A percentile compares a stretch with the other conserved stretches of the same genome.
These are phyloP conservation scores for Panthera leo DNA, from an alignment of 2,113 vertebrate genomes.

Conservation along the genomic window DNA sequence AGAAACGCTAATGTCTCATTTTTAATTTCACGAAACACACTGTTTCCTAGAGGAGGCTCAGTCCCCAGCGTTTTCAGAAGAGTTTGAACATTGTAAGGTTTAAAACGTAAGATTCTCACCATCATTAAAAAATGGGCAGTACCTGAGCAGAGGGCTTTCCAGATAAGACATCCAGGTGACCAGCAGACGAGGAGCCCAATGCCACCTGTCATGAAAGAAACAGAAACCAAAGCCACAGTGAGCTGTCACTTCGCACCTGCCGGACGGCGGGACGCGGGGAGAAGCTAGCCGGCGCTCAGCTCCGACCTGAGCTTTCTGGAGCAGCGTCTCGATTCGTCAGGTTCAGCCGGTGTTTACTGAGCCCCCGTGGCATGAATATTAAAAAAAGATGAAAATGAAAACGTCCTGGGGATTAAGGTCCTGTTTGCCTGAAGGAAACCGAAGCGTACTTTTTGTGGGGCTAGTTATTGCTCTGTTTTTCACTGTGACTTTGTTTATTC, in stretches of 20 bases:
- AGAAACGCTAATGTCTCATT: not conserved
- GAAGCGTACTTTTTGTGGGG: not conserved
- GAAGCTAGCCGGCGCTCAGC: fast-evolving
- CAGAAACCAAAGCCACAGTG: fast-evolving
- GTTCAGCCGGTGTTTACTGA: not conserved
- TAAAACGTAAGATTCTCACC: not conserved
- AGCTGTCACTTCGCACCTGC: fast-evolving
- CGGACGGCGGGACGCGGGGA: not conserved
- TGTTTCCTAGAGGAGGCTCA: not conserved
- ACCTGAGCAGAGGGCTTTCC: not conserved
- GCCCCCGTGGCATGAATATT: not conserved
- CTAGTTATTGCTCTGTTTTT: not conserved
- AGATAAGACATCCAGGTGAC: not conserved
- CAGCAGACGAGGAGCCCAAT: not conserved
- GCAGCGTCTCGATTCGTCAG: not conserved
- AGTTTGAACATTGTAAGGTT: not conserved
- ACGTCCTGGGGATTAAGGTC: not conserved
- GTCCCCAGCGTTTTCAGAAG: not conserved
- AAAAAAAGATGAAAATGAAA: not conserved
- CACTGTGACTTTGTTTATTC: not conserved
- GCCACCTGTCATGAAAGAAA: not conserved
- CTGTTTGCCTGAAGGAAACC: not conserved
- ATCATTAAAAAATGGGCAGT: not conserved
- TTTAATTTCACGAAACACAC: not conserved
- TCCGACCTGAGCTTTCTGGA: not conserved